phyloP scores from a whole-genome alignment of 1,140 invertebrate species.

The Drosophila erecta region DNA sequence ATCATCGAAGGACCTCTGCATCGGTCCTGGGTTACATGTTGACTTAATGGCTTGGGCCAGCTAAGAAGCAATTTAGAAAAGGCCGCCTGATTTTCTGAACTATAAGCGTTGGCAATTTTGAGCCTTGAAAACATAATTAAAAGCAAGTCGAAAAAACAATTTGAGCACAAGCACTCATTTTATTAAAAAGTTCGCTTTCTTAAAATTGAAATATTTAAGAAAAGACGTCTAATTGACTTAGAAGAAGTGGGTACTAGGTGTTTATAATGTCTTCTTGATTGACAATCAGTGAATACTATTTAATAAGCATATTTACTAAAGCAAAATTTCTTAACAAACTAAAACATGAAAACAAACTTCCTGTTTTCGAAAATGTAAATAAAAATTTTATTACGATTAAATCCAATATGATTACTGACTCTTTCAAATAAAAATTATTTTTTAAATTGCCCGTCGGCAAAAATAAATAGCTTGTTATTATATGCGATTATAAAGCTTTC shows the following conservation, averaged over 20 bases:
- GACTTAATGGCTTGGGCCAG: slow-evolving; percentile 55
- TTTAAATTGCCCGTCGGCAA: neutral
- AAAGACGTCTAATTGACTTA: neutral
- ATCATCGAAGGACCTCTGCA: slow-evolving; percentile 27
- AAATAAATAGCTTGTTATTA: neutral
- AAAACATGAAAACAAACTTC: neutral
- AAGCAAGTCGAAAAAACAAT: neutral
- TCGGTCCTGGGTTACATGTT: slow-evolving; percentile 40
- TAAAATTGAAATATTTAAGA: no score
- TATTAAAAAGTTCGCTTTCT: neutral
- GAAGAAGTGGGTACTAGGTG: no score
- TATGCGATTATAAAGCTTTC: neutral
- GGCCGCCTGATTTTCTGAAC: slow-evolving; percentile 31
- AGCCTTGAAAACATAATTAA: slow-evolving; percentile 50
- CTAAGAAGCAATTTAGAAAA: slow-evolving; percentile 45
- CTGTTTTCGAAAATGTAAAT: no score
- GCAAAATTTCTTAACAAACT: neutral
- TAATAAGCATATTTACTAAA: no score
- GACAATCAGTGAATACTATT: no score
- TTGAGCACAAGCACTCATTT: neutral
- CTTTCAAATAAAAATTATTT: no score
- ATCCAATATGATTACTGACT: no score
- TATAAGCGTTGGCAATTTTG: slow-evolving; percentile 46
- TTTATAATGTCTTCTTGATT: no score
- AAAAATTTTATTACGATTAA: no score